Conservation (phyloP, 2,113 vertebrate genomes). For the Vidua macroura region DNA sequence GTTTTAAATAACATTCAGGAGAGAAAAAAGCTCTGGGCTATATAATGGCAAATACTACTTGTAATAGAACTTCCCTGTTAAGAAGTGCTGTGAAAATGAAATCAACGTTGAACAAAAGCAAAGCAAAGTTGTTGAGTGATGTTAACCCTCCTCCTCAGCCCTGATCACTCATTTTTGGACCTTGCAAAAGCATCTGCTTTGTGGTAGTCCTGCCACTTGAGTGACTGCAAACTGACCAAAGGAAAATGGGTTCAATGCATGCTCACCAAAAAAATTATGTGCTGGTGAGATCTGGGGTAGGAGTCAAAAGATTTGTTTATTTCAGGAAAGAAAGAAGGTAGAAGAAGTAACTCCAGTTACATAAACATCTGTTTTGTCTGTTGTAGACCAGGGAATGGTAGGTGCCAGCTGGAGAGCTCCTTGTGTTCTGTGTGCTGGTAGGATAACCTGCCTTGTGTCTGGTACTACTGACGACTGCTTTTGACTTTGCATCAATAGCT, state of each 20-base stretch:
- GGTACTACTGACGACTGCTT: neutral
- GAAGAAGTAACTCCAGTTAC: neutral
- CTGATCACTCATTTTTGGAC: neutral
- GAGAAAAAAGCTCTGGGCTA: neutral
- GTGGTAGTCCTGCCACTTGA: neutral
- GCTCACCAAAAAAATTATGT: neutral
- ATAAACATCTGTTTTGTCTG: neutral
- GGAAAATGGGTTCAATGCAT: neutral
- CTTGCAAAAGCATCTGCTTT: neutral
- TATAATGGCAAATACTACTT: neutral
- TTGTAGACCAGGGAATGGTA: neutral
- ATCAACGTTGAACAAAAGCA: accelerated
- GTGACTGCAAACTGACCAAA: neutral
- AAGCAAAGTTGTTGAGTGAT: neutral
- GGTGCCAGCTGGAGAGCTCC: neutral
- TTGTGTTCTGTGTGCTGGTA: neutral
- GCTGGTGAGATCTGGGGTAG: neutral
- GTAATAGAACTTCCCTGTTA: neutral
- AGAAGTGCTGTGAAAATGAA: neutral
- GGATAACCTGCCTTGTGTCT: neutral
- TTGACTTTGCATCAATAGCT: neutral
- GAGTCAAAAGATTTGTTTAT: neutral
- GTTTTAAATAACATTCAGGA: neutral
- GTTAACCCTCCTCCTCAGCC: neutral
- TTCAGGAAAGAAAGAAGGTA: neutral